A percentile compares a stretch with the other conserved stretches of the same genome.
phyloP scores from a whole-genome alignment of 2,888 invertebrate genomes.

The Stratiomys singularior region DNA sequence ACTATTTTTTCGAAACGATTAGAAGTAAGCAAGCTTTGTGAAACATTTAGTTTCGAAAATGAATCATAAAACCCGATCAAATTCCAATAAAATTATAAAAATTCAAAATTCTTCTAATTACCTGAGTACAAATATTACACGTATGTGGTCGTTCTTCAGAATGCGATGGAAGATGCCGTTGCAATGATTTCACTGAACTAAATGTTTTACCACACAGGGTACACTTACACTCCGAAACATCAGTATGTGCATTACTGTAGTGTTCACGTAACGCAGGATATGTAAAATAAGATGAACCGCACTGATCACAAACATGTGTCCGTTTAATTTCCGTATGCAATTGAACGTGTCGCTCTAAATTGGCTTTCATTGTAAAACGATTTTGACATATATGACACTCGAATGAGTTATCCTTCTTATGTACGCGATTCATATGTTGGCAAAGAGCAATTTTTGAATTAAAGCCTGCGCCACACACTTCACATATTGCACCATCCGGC shows the following conservation, averaged over 20 bases:
- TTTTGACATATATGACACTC: conserved; percentile 66
- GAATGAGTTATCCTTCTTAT: conserved; percentile 65
- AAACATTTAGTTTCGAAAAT: too few relatives aligned
- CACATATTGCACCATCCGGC: conserved; percentile 64
- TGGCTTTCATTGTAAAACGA: conserved; percentile 64
- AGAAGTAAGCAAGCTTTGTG: too few relatives aligned
- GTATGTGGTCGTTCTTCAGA: conserved; percentile 65
- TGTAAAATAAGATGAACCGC: conserved; percentile 65
- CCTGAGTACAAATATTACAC: conserved; percentile 64
- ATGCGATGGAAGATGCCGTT: conserved; percentile 64
- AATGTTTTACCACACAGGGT: conserved; percentile 64
- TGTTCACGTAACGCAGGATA: conserved; percentile 65
- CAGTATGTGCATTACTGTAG: conserved; percentile 63
- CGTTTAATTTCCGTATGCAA: conserved; percentile 64
- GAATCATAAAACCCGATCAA: too few relatives aligned
- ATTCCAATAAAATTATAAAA: too few relatives aligned
- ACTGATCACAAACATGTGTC: conserved; percentile 65
- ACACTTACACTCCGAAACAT: conserved; percentile 64
- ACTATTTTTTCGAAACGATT: too few relatives aligned
- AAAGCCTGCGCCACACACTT: conserved; percentile 64
- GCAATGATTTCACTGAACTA: conserved; percentile 62
- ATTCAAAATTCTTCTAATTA: conserved; percentile 49
- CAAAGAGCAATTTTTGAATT: conserved; percentile 64
- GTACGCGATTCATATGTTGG: conserved; percentile 64
- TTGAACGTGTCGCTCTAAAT: conserved; percentile 64